Evolutionary conservation across 1,140 invertebrate species (phyloP).

Genomic region (Planococcus citri): DNA sequence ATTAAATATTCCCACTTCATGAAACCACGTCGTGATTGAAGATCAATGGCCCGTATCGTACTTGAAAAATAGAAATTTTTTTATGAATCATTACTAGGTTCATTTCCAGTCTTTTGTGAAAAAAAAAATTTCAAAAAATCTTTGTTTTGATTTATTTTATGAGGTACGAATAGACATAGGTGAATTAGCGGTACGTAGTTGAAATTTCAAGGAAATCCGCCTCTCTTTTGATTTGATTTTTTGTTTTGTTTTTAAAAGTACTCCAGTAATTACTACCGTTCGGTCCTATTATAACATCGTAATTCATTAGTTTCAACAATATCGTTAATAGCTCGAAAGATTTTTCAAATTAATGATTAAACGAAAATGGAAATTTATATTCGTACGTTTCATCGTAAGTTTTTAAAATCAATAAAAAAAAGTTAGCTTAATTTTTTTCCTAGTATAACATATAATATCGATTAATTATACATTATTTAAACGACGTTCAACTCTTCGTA

Average conservation of each 20-base stretch:
- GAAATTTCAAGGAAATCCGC: too few relatives aligned
- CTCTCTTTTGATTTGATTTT: neutral
- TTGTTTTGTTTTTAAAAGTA: neutral
- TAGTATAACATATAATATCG: constrained; percentile 8
- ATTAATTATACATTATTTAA: neutral
- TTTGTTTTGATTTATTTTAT: too few relatives aligned
- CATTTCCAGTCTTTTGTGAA: too few relatives aligned
- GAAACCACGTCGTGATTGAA: too few relatives aligned
- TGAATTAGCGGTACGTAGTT: too few relatives aligned
- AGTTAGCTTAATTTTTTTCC: constrained; percentile 12
- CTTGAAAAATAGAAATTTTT: too few relatives aligned
- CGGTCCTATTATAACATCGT: neutral
- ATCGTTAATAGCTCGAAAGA: neutral
- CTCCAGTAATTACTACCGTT: neutral
- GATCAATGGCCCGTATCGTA: too few relatives aligned
- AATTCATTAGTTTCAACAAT: neutral
- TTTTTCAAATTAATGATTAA: neutral
- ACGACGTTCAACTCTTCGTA: constrained; percentile 1
- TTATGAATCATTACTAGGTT: too few relatives aligned
- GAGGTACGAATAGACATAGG: too few relatives aligned
- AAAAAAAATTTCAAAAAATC: too few relatives aligned
- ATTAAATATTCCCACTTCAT: too few relatives aligned
- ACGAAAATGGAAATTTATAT: neutral
- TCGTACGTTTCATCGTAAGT: too few relatives aligned
- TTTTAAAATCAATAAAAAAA: neutral